Base-by-base conservation (phyloP, 1,140 invertebrate genomes). In the Mactra quadrangularis region DNA sequence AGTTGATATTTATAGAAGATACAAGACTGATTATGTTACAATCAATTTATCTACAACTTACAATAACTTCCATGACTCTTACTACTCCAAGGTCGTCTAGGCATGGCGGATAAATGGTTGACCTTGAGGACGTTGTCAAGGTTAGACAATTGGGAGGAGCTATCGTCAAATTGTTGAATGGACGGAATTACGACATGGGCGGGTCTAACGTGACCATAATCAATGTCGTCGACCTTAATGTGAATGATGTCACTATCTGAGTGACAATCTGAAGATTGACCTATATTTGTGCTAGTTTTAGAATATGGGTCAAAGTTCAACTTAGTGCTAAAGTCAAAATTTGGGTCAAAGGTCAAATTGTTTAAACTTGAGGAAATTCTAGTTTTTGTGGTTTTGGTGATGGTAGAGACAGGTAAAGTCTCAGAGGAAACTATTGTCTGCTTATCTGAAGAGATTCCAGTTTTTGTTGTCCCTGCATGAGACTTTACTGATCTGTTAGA, bases 21-120 rank as follows among this genome's bases (percentile, higher is more conserved):
- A n/a, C n/a, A n/a, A n/a, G n/a, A n/a, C n/a, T n/a, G n/a, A n/a
- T n/a, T n/a, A n/a, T n/a, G n/a, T n/a, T n/a, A n/a, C n/a, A n/a
- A n/a, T n/a, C n/a, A n/a, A n/a, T n/a, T n/a, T n/a, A n/a, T n/a
- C n/a, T n/a, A n/a, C n/a, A 41, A 68, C 45, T 50, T 68, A 68
- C 64, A 50, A 50, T 29, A 31, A 68, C 64, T 68, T 50, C 64
- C 64, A 68, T 3, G 45, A 50, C 45, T 68, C 13, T 68, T 68
- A 68, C 64, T 50, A 68, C 64, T 68, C 64, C 47, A 31, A 2
- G 45, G 17, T 50, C 64, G 45, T n/a, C 64, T 31, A 41, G 64
- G 19, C 11, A 41, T 68, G 64, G 64, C 64, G 47, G 45, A 68
- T 31, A 47, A 47, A 25, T 47, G 41, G 17, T 1, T 29, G 1